These are phyloP conservation scores for Yponomeuta evonymella DNA, from an alignment of 2,888 invertebrate species.

Conservation along the genomic window DNA sequence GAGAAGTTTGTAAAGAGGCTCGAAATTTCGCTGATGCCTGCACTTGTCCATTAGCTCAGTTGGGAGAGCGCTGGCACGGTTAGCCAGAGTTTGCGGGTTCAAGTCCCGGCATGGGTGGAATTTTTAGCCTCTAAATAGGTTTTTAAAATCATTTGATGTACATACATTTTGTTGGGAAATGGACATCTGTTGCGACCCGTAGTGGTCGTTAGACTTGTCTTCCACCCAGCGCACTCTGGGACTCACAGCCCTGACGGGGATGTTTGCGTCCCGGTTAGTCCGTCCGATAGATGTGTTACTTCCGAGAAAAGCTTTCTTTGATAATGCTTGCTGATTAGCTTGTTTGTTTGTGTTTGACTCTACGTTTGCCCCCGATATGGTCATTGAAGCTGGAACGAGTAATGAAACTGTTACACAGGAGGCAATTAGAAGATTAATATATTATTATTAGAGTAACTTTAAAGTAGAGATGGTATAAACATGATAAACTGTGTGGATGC, in stretches of 20 bases:
- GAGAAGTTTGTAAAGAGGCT: too few relatives aligned
- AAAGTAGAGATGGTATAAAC: slow-evolving; percentile 33
- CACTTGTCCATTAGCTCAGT: too few relatives aligned
- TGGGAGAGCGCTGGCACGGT: too few relatives aligned
- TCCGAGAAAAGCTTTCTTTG: slow-evolving; percentile 70
- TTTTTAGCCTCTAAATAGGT: too few relatives aligned
- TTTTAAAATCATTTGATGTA: not conserved
- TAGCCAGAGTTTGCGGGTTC: too few relatives aligned
- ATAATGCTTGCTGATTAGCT: slow-evolving; percentile 61
- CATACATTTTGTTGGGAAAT: slow-evolving; percentile 69
- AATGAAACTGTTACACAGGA: slow-evolving; percentile 6
- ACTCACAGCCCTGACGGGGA: slow-evolving; percentile 71
- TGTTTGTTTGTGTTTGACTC: slow-evolving; percentile 68
- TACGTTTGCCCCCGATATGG: slow-evolving; percentile 79
- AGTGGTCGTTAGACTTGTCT: slow-evolving; percentile 60
- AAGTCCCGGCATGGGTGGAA: too few relatives aligned
- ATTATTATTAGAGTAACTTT: not conserved
- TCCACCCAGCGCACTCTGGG: slow-evolving; percentile 71
- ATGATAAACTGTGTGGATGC: slow-evolving; percentile 48
- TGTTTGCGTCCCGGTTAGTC: slow-evolving; percentile 61
- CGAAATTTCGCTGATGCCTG: too few relatives aligned
- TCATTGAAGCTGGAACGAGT: slow-evolving; percentile 80
- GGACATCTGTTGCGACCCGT: slow-evolving; percentile 58
- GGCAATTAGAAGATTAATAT: not conserved
- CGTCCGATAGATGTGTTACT: slow-evolving; percentile 70